phyloP scores from a whole-genome alignment of 2,797 vertebrate species.

The Neomorphus geoffroyi region DNA sequence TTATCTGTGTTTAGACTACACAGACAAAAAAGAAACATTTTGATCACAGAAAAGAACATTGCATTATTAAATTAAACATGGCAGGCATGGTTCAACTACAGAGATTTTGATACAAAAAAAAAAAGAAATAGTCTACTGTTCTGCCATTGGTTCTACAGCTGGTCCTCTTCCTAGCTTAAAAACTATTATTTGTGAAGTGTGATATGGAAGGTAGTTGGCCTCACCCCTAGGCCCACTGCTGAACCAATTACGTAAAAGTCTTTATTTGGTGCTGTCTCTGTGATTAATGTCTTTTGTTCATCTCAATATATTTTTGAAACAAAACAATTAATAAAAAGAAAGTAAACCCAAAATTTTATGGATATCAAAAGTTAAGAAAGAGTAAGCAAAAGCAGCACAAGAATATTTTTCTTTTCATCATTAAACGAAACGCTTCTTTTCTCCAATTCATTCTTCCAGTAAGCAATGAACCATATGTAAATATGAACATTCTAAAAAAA shows the following conservation, averaged over 20 bases:
- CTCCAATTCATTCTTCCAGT: neutral
- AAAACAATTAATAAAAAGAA: neutral
- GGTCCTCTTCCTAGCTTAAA: neutral
- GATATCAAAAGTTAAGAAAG: neutral
- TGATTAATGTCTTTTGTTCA: neutral
- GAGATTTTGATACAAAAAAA: neutral
- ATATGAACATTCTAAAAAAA: neutral
- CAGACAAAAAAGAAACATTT: neutral
- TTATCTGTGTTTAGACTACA: neutral
- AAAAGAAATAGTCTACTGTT: neutral
- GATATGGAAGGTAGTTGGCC: neutral
- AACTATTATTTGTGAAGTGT: neutral
- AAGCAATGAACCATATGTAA: neutral
- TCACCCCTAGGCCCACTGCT: neutral
- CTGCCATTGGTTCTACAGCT: neutral
- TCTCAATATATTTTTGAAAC: neutral
- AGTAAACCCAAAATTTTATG: neutral
- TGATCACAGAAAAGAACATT: neutral
- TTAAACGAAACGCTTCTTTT: neutral
- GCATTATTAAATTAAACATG: neutral
- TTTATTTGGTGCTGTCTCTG: neutral
- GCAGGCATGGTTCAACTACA: neutral
- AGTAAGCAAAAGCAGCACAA: neutral
- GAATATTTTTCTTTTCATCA: neutral
- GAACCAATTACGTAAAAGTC: neutral